Base-by-base conservation (phyloP, 2,113 vertebrate genomes). In the Todiramphus chloris region DNA sequence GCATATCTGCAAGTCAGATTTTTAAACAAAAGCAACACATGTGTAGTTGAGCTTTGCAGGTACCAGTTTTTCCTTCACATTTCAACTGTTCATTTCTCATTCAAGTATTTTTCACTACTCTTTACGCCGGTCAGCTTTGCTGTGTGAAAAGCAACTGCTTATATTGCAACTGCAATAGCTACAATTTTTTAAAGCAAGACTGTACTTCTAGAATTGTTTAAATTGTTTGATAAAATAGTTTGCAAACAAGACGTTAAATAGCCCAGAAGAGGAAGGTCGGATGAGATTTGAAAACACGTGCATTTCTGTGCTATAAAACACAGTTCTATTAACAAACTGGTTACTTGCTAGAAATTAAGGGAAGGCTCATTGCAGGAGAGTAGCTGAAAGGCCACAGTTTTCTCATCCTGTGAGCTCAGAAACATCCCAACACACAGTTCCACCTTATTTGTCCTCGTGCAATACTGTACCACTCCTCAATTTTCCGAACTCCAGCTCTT, bases 81-180 rank as follows among this genome's bases (percentile, higher is more conserved):
- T 63, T 84, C 0, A 2, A 6, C 27, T 10, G 6, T 51, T 27
- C 10, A 0, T 1, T 58, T 64, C 48, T 72, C 4, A 2, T 21
- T 70, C 41, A 93, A 50, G n/a, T 75, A n/a, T 33, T 78, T 75
- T 35, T 83, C 53, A 8, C 35, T 53, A 4, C 30, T 82, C 44
- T 67, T 91, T 30, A 70, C 17, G 21, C 31, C 30, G 17, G 27
- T 44, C 59, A 43, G 31, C 37, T 86, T 55, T 70, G 51, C 11
- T 55, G 25, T 44, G 63, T 63, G 68, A 88, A n/a, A 12, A 63
- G n/a, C 13, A 85, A 60, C 51, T 30, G 35, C 37, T 37, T 37
- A 37, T 37, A 37, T 37, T 37, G 37, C 37, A 37, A 37, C 37
- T 37, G 37, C 37, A 37, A 37, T 37, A 39, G 10, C 7, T 3